phyloP scores from a whole-genome alignment of 2,113 vertebrate species.

The Heteronetta atricapilla region DNA sequence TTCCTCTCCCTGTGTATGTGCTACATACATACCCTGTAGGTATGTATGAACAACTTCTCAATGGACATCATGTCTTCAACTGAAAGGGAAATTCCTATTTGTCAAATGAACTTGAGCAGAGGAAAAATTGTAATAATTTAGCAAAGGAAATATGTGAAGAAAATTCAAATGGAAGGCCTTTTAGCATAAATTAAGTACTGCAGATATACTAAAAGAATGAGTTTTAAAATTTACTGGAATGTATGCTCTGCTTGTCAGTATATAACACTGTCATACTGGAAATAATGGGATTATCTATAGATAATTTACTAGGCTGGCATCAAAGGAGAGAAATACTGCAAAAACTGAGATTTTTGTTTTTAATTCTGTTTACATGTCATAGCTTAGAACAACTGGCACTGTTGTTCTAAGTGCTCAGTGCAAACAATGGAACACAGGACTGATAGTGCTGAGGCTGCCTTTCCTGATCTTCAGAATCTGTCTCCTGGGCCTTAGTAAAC shows the following conservation, averaged over 20 bases:
- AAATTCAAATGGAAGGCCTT: neutral
- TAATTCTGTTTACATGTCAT: neutral
- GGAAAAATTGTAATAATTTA: neutral
- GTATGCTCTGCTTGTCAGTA: neutral
- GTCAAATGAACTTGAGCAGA: neutral
- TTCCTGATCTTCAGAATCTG: neutral
- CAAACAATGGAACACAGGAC: neutral
- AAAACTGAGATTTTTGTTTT: neutral
- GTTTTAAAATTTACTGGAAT: neutral
- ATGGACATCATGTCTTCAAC: neutral
- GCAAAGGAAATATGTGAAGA: neutral
- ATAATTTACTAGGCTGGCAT: neutral
- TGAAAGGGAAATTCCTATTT: neutral
- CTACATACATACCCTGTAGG: too few species aligned
- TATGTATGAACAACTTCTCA: neutral
- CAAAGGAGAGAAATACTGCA: neutral
- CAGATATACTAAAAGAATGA: neutral
- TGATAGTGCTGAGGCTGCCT: neutral
- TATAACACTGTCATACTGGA: rapidly evolving
- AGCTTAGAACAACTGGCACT: neutral
- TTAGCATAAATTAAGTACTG: neutral
- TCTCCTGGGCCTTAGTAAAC: neutral
- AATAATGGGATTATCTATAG: neutral
- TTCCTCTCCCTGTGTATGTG: neutral
- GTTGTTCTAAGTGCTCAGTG: too few species aligned